Conservation (phyloP, 2,797 vertebrate genomes). For the Thripadectes ignobilis region DNA sequence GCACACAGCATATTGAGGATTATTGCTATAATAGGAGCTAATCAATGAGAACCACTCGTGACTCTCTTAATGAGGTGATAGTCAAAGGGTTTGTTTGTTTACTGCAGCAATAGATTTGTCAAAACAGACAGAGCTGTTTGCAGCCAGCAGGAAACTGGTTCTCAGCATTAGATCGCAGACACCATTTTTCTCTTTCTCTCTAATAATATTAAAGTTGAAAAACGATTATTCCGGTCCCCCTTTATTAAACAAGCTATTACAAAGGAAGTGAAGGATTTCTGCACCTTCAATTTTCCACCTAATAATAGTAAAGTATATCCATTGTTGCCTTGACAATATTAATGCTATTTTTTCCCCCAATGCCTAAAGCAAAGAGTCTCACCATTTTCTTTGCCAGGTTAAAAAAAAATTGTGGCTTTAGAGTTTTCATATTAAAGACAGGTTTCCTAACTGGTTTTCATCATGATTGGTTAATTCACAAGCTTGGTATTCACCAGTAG, state of each 20-base stretch:
- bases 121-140: slow-evolving; percentile 56
- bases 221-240: slow-evolving; percentile 2
- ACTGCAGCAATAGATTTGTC: slow-evolving; percentile 53
- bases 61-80: slow-evolving; percentile 66
- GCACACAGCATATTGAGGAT: slow-evolving; percentile 59
- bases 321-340: slow-evolving; percentile 55
- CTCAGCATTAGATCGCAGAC: slow-evolving; percentile 36
- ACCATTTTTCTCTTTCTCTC: slow-evolving; percentile 48
- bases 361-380: slow-evolving; percentile 2
- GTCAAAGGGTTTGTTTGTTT: slow-evolving; percentile 54
- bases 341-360: background rate
- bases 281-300: slow-evolving; percentile 58
- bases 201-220: slow-evolving; percentile 67
- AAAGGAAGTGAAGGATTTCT: slow-evolving; percentile 55
- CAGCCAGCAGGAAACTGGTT: slow-evolving; percentile 58
- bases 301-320: slow-evolving; percentile 49
- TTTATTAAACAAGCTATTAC: slow-evolving; percentile 65
- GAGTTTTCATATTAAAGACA: slow-evolving; percentile 4
- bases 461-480: background rate
- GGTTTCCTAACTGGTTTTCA: background rate
- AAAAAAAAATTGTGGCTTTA: slow-evolving; percentile 15
- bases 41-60: slow-evolving; percentile 72
- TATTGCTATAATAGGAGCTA: slow-evolving; percentile 69
- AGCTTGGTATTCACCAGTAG: background rate
- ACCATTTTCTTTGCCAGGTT: slow-evolving; percentile 8